Conservation (phyloP, 2,888 invertebrate genomes). For the Prosopocoilus inquinatus region DNA sequence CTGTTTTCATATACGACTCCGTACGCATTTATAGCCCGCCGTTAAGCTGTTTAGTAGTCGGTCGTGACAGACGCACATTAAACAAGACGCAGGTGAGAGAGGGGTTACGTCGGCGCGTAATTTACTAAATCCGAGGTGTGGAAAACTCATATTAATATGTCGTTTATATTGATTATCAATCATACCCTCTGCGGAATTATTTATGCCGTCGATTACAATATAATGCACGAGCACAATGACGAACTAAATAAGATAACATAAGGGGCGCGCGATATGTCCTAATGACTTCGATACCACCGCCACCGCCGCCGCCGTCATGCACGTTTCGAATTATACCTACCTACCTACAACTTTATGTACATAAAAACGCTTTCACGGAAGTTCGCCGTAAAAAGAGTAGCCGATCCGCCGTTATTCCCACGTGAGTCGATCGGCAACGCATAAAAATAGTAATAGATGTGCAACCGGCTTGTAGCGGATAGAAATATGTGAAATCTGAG, state of each 20-base stretch:
- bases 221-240: constrained; percentile 25
- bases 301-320: constrained; percentile 4
- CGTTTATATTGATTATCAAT: constrained; percentile 50
- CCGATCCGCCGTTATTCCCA: constrained; percentile 14
- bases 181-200: constrained; percentile 36
- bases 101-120: neutral
- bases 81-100: neutral
- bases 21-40: too few relatives aligned
- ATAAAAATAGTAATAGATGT: constrained; percentile 31
- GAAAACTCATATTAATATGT: constrained; percentile 47
- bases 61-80: constrained; percentile 1
- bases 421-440: constrained; percentile 26
- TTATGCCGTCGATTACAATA: constrained; percentile 35
- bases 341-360: neutral
- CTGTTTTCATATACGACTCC: too few relatives aligned
- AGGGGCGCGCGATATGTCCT: constrained; percentile 6
- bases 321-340: constrained; percentile 11
- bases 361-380: constrained; percentile 4
- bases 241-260: constrained; percentile 15
- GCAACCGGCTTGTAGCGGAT: constrained; percentile 26
- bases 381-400: constrained; percentile 1
- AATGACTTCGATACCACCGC: constrained; percentile 12
- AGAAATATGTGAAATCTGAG: constrained; percentile 29
- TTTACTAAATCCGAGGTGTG: constrained; percentile 34
- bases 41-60: neutral